These are phyloP conservation scores for Bothrops jararaca DNA, from an alignment of 2,113 vertebrate species.

Conservation along the genomic window DNA sequence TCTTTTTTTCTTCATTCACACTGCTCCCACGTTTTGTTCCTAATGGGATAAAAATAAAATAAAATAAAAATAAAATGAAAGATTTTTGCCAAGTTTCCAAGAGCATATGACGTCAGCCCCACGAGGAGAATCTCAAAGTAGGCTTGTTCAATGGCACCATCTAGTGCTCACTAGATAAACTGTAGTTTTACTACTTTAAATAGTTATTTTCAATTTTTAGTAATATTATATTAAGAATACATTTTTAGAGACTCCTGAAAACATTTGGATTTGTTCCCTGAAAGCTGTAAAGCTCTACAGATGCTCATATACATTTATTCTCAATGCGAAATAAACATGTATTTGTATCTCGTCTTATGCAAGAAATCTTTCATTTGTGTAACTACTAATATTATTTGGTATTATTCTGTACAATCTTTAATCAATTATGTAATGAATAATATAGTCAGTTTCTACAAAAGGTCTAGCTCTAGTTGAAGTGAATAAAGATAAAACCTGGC, in stretches of 20 bases:
- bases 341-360: not conserved
- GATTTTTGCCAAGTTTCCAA: not conserved
- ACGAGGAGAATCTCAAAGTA: not conserved
- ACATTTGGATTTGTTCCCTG: not conserved
- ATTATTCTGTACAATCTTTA: not conserved
- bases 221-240: not conserved
- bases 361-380: not conserved
- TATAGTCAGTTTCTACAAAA: not conserved
- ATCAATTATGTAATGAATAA: not conserved
- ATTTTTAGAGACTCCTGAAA: not conserved
- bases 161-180: not conserved
- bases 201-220: not conserved
- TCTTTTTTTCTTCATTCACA: not conserved
- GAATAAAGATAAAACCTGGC: not conserved
- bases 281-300: not conserved
- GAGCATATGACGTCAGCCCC: not conserved
- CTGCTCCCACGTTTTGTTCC: not conserved
- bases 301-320: not conserved
- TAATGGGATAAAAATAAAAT: not conserved
- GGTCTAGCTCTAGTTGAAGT: not conserved
- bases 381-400: not conserved
- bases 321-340: not conserved
- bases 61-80: too few species aligned
- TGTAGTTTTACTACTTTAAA: not conserved
- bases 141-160: conserved; percentile 7